phyloP scores from a whole-genome alignment of 30 jellyfish, hydroid and myxozoan genomes.

The Aurelia aurita complex sp. Pacific region DNA sequence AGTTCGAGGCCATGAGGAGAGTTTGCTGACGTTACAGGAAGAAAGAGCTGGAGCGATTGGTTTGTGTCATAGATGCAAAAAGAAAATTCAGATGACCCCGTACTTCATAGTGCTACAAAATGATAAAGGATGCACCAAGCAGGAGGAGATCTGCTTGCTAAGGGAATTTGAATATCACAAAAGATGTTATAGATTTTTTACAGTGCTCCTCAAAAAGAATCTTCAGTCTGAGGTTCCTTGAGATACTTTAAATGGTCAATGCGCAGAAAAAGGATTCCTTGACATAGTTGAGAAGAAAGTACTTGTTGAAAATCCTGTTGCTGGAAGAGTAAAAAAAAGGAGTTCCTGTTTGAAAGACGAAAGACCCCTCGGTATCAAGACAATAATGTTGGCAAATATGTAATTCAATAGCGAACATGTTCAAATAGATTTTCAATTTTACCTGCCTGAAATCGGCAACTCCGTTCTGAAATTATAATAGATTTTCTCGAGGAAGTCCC shows the following conservation, averaged over 20 bases:
- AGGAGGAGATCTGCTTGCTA: conserved; percentile 44
- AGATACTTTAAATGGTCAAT: conserved; percentile 57
- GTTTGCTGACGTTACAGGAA: conserved; percentile 56
- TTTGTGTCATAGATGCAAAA: conserved; percentile 51
- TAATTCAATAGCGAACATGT: no score
- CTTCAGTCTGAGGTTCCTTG: conserved; percentile 34
- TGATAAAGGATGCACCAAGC: conserved; percentile 33
- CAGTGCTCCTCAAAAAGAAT: conserved; percentile 43
- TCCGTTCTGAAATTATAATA: no score
- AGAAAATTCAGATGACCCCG: conserved; percentile 54
- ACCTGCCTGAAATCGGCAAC: no score
- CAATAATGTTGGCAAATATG: no score
- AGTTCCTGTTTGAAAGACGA: no score
- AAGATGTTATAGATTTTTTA: conserved; percentile 40
- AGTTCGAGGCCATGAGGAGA: conserved; percentile 29
- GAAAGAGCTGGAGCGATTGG: conserved; percentile 48
- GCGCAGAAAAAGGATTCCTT: conserved; percentile 55
- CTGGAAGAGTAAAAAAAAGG: no score
- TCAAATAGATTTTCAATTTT: no score
- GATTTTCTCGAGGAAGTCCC: no score
- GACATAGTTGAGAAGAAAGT: conserved; percentile 56
- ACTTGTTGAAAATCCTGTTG: conserved; percentile 48
- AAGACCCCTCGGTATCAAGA: no score
- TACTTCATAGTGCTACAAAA: conserved; percentile 9
- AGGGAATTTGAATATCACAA: conserved; percentile 54